Conservation (phyloP, 2,888 invertebrate genomes). For the Conops quadrifasciatus region DNA sequence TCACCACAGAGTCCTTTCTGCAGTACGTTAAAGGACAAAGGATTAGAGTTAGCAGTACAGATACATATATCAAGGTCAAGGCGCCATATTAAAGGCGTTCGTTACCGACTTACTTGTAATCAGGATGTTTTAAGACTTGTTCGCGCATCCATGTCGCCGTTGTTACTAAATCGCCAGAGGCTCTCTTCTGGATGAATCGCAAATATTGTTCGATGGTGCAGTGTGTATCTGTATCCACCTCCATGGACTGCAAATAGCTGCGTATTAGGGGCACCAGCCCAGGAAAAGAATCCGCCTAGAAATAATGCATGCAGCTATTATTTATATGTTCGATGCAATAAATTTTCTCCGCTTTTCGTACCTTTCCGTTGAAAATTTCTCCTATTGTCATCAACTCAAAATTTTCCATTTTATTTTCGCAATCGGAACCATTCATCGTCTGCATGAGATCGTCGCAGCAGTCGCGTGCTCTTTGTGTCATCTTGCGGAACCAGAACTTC, state of each 20-base stretch:
- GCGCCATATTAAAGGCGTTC: not conserved
- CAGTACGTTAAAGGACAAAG: not conserved
- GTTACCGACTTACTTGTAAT: slow-evolving; percentile 78
- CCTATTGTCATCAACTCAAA: slow-evolving; percentile 88
- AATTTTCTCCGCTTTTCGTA: slow-evolving; percentile 37
- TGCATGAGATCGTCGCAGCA: slow-evolving; percentile 36
- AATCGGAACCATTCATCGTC: slow-evolving; percentile 34
- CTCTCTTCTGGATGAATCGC: slow-evolving; percentile 86
- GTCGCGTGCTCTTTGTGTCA: slow-evolving; percentile 68
- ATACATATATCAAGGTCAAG: not conserved
- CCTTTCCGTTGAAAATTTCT: slow-evolving; percentile 94
- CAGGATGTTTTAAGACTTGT: slow-evolving; percentile 86
- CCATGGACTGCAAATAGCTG: slow-evolving; percentile 92
- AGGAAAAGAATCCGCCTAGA: slow-evolving; percentile 83
- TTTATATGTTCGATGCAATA: not conserved
- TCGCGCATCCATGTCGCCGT: slow-evolving; percentile 95
- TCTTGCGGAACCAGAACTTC: slow-evolving; percentile 94
- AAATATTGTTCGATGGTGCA: slow-evolving; percentile 97
- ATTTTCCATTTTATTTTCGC: slow-evolving; percentile 52
- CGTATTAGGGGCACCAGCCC: slow-evolving; percentile 94
- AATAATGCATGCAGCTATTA: not conserved
- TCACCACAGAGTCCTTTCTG: slow-evolving; percentile 86
- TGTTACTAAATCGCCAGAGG: slow-evolving; percentile 89
- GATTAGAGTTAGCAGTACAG: not conserved
- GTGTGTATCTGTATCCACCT: slow-evolving; percentile 97